Percentiles rank a stretch among this genome's conserved stretches.
Conservation (phyloP, 2,113 vertebrate species). For the Limnothrissa miodon region DNA sequence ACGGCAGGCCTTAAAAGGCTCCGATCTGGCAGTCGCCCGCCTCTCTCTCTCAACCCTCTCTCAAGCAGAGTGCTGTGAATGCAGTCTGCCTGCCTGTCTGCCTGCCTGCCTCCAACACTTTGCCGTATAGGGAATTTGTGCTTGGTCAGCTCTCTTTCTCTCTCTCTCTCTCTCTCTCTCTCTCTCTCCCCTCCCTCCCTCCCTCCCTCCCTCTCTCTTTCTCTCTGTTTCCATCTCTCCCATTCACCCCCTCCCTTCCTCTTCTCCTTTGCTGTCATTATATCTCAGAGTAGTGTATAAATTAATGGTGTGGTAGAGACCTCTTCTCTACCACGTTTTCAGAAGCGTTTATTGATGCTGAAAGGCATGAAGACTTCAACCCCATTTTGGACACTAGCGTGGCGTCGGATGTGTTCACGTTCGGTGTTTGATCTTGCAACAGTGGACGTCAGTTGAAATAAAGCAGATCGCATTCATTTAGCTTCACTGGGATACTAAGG, state of each 20-base stretch:
- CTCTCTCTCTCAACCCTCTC: slow-evolving; percentile 22
- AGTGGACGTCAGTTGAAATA: slow-evolving; percentile 41
- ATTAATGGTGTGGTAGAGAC: slow-evolving; percentile 38
- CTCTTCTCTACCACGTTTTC: slow-evolving; percentile 14
- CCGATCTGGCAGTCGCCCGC: slow-evolving; percentile 36
- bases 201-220: slow-evolving; percentile 28
- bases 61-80: slow-evolving; percentile 47
- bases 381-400: not conserved
- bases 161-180: slow-evolving; percentile 12
- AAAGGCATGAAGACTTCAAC: slow-evolving; percentile 24
- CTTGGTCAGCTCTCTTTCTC: slow-evolving; percentile 45
- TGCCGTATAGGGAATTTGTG: slow-evolving; percentile 49
- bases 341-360: slow-evolving; percentile 35
- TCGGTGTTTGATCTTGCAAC: slow-evolving; percentile 42
- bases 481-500: not conserved
- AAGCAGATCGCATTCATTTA: slow-evolving; percentile 22
- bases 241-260: not conserved
- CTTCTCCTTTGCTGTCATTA: slow-evolving; percentile 42
- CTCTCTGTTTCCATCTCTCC: not conserved
- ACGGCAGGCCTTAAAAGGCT: slow-evolving; percentile 53
- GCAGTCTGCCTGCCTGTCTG: slow-evolving; percentile 18
- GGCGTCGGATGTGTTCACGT: not conserved
- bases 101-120: slow-evolving; percentile 24
- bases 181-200: not conserved
- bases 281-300: slow-evolving; percentile 40